Conservation (phyloP, 2,113 vertebrate genomes). For the Rhinichthys klamathensis region DNA sequence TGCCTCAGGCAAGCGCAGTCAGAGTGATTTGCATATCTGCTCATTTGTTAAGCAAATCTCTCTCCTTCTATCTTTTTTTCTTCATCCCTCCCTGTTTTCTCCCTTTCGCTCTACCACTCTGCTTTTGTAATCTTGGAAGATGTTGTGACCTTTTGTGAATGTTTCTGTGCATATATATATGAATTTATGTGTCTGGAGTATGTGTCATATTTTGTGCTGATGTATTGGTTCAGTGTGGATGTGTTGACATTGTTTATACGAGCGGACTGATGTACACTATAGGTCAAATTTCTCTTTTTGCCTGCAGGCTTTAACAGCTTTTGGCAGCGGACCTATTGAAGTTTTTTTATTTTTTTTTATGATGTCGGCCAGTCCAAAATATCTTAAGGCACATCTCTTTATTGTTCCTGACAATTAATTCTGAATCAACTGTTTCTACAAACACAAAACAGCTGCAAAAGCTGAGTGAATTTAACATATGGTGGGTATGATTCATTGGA, state of each 20-base stretch:
- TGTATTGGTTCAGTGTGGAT: neutral
- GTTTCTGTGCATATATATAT: neutral
- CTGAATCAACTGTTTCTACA: neutral
- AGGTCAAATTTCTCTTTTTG: slow-evolving; percentile 26
- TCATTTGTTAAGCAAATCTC: slow-evolving; percentile 74
- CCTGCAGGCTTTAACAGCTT: slow-evolving; percentile 49
- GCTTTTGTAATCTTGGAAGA: slow-evolving; percentile 6
- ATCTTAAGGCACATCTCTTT: slow-evolving; percentile 4
- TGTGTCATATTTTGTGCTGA: neutral
- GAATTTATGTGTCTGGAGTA: neutral
- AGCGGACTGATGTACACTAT: neutral
- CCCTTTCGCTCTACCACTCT: slow-evolving; percentile 19
- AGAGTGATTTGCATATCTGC: slow-evolving; percentile 75
- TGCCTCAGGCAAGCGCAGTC: slow-evolving; percentile 33
- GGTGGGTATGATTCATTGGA: neutral
- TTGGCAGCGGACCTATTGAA: neutral
- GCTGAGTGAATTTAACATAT: neutral
- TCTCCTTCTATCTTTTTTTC: slow-evolving; percentile 36
- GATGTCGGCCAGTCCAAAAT: neutral
- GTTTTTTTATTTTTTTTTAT: neutral
- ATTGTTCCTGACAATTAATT: neutral
- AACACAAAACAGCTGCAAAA: slow-evolving; percentile 7
- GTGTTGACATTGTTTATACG: neutral
- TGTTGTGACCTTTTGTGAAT: neutral
- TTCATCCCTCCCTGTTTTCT: slow-evolving; percentile 29